Conservation (phyloP, 2,888 invertebrate species). For the Anoplius nigerrimus region DNA sequence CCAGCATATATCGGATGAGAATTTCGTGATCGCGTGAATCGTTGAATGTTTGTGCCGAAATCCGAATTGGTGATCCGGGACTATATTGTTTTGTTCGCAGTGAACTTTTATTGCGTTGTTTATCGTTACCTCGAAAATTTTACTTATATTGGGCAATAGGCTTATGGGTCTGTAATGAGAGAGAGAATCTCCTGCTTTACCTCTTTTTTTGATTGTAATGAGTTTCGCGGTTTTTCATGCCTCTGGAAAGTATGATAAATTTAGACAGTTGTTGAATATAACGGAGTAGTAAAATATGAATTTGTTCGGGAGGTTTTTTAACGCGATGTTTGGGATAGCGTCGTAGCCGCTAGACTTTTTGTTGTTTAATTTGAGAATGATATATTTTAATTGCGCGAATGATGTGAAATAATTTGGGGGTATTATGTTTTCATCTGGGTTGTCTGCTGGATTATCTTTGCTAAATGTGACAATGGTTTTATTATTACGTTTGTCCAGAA, state of each 20-base stretch:
- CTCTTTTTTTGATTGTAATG: not conserved
- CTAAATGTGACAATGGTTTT: too few species aligned
- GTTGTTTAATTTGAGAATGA: not conserved
- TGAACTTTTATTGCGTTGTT: slow-evolving; percentile 13
- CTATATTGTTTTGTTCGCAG: slow-evolving; percentile 1
- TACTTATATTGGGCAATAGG: slow-evolving; percentile 6
- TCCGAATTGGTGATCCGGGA: slow-evolving; percentile 20
- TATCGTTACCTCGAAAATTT: slow-evolving; percentile 7
- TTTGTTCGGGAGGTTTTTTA: not conserved
- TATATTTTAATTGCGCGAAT: not conserved
- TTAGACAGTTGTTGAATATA: not conserved
- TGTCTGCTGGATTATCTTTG: not conserved
- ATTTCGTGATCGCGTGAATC: not conserved
- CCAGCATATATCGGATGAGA: slow-evolving; percentile 3
- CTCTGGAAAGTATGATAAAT: not conserved
- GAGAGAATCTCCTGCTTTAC: too few species aligned
- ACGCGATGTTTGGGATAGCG: not conserved
- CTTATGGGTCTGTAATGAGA: slow-evolving; percentile 1
- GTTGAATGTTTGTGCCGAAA: slow-evolving; percentile 14
- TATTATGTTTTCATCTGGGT: not conserved
- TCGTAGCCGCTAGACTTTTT: not conserved
- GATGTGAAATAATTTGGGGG: not conserved
- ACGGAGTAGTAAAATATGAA: not conserved
- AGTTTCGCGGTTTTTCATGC: not conserved
- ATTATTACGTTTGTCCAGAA: too few species aligned